A percentile compares a stretch with the other conserved stretches of the same genome.
phyloP scores from a whole-genome alignment of 2,797 vertebrate genomes.

The Acipenser oxyrinchus region DNA sequence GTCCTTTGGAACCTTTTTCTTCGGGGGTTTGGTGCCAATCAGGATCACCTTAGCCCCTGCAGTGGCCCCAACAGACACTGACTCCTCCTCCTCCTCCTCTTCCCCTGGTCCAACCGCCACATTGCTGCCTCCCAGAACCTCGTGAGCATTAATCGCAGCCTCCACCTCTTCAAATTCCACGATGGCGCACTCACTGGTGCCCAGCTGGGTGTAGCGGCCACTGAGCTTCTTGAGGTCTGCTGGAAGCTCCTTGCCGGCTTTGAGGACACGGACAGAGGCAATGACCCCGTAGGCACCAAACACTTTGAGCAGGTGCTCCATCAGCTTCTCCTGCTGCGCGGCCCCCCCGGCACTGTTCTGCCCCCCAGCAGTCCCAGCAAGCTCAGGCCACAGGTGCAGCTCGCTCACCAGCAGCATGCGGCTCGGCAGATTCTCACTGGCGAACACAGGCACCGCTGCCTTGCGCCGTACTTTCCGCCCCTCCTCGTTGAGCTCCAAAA shows the following conservation, averaged over 20 bases:
- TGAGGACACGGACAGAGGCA: slow-evolving; percentile 83
- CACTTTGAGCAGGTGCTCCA: slow-evolving; percentile 84
- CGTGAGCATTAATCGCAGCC: slow-evolving; percentile 79
- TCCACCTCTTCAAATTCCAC: slow-evolving; percentile 95
- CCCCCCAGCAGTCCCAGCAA: slow-evolving; percentile 42
- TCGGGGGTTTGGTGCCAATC: slow-evolving; percentile 88
- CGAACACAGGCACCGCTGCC: slow-evolving; percentile 78
- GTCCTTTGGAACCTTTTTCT: slow-evolving; percentile 86
- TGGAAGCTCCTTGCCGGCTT: slow-evolving; percentile 83
- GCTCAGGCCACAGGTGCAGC: slow-evolving; percentile 69
- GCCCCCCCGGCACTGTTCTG: slow-evolving; percentile 55
- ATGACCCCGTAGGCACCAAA: slow-evolving; percentile 83
- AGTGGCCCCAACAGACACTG: neutral
- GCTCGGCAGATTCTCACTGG: slow-evolving; percentile 86
- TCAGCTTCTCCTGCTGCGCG: slow-evolving; percentile 77
- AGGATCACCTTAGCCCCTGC: slow-evolving; percentile 75
- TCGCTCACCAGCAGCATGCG: slow-evolving; percentile 91
- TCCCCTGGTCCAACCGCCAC: slow-evolving; percentile 25
- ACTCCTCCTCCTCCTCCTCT: slow-evolving; percentile 17
- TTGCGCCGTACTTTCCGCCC: slow-evolving; percentile 84
- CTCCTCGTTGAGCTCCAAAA: slow-evolving; percentile 85
- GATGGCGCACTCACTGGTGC: slow-evolving; percentile 82
- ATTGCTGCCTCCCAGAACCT: slow-evolving; percentile 59
- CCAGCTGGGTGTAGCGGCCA: slow-evolving; percentile 77
- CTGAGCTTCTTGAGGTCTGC: slow-evolving; percentile 84